Evolutionary conservation across 2,797 vertebrate genomes (phyloP).

Genomic region (Takifugu rubripes): DNA sequence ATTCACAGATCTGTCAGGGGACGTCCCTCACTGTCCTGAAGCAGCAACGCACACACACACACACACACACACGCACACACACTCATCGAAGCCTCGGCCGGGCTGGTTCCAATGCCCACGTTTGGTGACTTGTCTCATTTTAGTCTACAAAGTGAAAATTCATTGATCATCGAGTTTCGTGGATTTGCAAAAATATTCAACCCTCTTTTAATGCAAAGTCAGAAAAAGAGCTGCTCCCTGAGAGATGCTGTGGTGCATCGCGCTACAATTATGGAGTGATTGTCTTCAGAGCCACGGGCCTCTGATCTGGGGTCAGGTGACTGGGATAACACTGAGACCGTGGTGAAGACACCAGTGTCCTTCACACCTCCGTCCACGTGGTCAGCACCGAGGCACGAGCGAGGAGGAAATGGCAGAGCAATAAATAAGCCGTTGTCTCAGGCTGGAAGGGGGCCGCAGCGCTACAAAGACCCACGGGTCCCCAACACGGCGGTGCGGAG

Average conservation of each 20-base stretch:
- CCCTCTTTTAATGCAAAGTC: constrained; percentile 76
- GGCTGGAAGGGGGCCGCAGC: constrained; percentile 54
- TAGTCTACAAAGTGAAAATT: constrained; percentile 64
- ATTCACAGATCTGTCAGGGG: constrained; percentile 55
- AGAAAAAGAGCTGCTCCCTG: constrained; percentile 92
- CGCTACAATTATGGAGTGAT: constrained; percentile 85
- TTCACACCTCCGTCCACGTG: too few relatives aligned
- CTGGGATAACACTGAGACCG: too few relatives aligned
- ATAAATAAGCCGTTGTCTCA: background rate
- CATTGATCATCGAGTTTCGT: constrained; percentile 59
- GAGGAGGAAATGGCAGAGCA: constrained; percentile 5
- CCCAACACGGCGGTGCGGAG: too few relatives aligned
- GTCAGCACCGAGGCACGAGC: background rate
- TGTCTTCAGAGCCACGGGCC: constrained; percentile 85
- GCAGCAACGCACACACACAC: constrained; percentile 60
- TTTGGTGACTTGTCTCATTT: constrained; percentile 51
- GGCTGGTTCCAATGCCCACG: constrained; percentile 66
- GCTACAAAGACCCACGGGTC: constrained; percentile 12
- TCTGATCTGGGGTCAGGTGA: constrained; percentile 56
- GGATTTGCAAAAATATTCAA: constrained; percentile 75
- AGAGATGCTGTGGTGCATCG: constrained; percentile 88
- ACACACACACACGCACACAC: constrained; percentile 53
- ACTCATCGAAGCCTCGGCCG: constrained; percentile 90
- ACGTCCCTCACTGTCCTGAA: constrained; percentile 49
- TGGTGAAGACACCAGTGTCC: too few relatives aligned